These are phyloP conservation scores for Mesaphorura yosii DNA, from an alignment of 1,140 invertebrate species.

Conservation along the genomic window DNA sequence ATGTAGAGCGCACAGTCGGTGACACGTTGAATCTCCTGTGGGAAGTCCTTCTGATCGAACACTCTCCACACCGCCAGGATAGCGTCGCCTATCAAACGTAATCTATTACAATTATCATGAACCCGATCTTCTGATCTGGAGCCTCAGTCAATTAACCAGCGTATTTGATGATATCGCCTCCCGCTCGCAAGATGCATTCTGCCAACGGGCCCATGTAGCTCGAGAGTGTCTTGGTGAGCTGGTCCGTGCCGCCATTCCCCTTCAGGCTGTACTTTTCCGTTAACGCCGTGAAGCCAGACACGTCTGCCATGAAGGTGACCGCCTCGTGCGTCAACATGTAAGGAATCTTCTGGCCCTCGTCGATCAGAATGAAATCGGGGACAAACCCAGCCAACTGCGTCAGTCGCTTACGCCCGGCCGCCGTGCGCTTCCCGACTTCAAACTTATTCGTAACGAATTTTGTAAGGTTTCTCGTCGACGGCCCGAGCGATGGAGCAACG, in stretches of 20 bases:
- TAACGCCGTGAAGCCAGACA: slow-evolving; percentile 26
- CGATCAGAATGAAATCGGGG: slow-evolving; percentile 21
- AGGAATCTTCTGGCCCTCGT: slow-evolving; percentile 18
- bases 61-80: slow-evolving; percentile 27
- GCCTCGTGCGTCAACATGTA: slow-evolving; percentile 11
- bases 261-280: slow-evolving; percentile 24
- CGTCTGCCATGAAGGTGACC: slow-evolving; percentile 21
- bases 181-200: slow-evolving; percentile 22
- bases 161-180: slow-evolving; percentile 29
- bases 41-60: background rate
- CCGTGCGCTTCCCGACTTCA: too few relatives aligned
- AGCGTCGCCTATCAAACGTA: slow-evolving; percentile 15
- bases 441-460: too few relatives aligned
- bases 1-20: slow-evolving; percentile 28
- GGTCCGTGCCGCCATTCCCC: slow-evolving; percentile 29
- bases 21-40: slow-evolving; percentile 12
- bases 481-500: too few relatives aligned
- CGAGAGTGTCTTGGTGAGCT: slow-evolving; percentile 26
- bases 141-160: slow-evolving; percentile 12
- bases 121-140: background rate
- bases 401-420: too few relatives aligned
- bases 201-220: slow-evolving; percentile 24
- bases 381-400: slow-evolving; percentile 19
- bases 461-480: too few relatives aligned
- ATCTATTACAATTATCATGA: background rate